A percentile compares a stretch with the other conserved stretches of the same genome.
phyloP scores from a whole-genome alignment of 2,113 vertebrate species.

The Sylvietta virens region DNA sequence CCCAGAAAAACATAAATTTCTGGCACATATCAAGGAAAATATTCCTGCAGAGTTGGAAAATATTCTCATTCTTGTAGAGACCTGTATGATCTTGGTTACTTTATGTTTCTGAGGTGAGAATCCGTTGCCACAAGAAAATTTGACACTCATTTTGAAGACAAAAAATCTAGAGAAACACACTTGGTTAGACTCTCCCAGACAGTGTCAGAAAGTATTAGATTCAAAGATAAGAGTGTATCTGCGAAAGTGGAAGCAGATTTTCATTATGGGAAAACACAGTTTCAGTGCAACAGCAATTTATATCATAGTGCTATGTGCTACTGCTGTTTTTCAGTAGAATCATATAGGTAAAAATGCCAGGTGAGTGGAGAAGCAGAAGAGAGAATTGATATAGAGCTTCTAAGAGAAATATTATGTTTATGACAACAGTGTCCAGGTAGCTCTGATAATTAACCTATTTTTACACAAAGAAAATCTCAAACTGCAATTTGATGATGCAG shows the following conservation, averaged over 20 bases:
- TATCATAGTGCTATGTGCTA: not conserved
- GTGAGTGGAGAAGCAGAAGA: not conserved
- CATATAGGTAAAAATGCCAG: not conserved
- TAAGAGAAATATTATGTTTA: not conserved
- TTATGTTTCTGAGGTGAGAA: not conserved
- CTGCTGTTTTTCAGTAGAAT: not conserved
- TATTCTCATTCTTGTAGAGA: not conserved
- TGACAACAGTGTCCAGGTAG: not conserved
- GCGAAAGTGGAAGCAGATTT: not conserved
- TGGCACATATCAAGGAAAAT: not conserved
- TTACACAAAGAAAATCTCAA: not conserved
- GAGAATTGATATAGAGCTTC: not conserved
- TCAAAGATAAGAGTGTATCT: not conserved
- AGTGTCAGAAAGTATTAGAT: not conserved
- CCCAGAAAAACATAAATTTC: not conserved
- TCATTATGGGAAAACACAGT: not conserved
- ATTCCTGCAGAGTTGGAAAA: not conserved
- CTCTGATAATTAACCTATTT: not conserved
- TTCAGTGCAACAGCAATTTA: not conserved
- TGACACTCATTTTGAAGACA: not conserved
- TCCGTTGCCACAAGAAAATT: not conserved
- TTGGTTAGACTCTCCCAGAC: not conserved
- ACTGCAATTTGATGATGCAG: not conserved
- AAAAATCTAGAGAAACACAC: not conserved
- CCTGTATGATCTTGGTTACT: not conserved